A percentile compares a stretch with the other conserved stretches of the same genome.
phyloP scores from a whole-genome alignment of 2,797 vertebrate genomes.

The Delichon dasypus region DNA sequence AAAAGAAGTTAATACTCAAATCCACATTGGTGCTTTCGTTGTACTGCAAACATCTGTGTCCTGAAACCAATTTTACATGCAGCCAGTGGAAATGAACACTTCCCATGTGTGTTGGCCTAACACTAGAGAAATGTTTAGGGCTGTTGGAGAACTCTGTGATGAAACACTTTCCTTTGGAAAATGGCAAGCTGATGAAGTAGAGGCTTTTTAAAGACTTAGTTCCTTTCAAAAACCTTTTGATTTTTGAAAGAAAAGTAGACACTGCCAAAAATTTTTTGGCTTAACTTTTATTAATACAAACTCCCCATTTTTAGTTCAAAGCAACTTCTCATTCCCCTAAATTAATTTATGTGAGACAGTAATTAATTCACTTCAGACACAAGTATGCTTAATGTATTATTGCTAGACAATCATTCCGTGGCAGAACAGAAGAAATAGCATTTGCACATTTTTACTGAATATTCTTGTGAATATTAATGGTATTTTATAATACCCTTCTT shows the following conservation, averaged over 20 bases:
- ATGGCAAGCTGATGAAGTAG: constrained; percentile 27
- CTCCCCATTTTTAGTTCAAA: constrained; percentile 10
- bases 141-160: not conserved
- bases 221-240: constrained; percentile 11
- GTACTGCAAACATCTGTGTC: constrained; percentile 62
- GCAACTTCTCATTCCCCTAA: not conserved
- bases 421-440: not conserved
- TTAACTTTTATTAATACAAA: not conserved
- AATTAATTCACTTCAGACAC: not conserved
- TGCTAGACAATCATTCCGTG: not conserved
- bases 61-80: constrained; percentile 38
- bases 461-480: not conserved
- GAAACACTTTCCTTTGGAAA: constrained; percentile 61
- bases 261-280: not conserved
- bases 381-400: not conserved
- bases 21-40: constrained; percentile 36
- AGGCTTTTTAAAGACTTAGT: constrained; percentile 7
- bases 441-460: not conserved
- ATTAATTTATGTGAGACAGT: not conserved
- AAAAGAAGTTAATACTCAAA: constrained; percentile 34
- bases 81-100: constrained; percentile 52
- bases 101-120: constrained; percentile 61
- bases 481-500: not conserved
- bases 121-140: constrained; percentile 56
- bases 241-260: not conserved